Percentiles rank a stretch among this genome's conserved stretches.
Conservation (phyloP, 2,797 vertebrate species). For the Urophycis tenuis region DNA sequence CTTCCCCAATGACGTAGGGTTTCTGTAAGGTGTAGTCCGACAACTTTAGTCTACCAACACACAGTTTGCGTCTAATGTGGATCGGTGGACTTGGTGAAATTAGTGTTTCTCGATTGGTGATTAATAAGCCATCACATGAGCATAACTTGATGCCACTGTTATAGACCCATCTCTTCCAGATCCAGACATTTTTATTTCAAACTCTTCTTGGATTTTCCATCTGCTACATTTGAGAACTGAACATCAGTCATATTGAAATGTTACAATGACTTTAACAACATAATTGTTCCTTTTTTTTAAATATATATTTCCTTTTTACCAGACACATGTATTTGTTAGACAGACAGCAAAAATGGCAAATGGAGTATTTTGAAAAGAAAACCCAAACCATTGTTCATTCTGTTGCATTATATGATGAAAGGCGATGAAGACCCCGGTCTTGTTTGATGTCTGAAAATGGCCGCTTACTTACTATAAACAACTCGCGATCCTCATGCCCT, state of each 20-base stretch:
- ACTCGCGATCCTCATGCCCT: not conserved
- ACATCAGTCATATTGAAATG: not conserved
- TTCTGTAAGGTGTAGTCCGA: too few species aligned
- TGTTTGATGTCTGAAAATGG: not conserved
- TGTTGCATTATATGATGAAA: not conserved
- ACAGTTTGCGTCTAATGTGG: not conserved
- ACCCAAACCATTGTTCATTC: not conserved
- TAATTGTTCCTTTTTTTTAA: not conserved
- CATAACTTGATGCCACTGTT: not conserved
- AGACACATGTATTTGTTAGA: not conserved
- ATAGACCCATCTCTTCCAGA: not conserved
- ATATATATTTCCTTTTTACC: not conserved
- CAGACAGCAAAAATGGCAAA: not conserved
- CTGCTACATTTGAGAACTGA: not conserved
- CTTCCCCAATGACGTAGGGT: too few species aligned
- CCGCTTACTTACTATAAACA: too few species aligned
- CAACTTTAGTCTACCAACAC: not conserved
- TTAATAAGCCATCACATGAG: not conserved
- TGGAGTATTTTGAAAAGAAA: not conserved
- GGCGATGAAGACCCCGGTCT: not conserved
- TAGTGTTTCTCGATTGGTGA: not conserved
- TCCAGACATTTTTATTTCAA: not conserved
- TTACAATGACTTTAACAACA: not conserved
- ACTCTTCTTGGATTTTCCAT: not conserved
- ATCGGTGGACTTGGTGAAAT: not conserved